Base-by-base conservation (phyloP, 2,888 invertebrate species). In the Caenorhabditis parvicauda region DNA sequence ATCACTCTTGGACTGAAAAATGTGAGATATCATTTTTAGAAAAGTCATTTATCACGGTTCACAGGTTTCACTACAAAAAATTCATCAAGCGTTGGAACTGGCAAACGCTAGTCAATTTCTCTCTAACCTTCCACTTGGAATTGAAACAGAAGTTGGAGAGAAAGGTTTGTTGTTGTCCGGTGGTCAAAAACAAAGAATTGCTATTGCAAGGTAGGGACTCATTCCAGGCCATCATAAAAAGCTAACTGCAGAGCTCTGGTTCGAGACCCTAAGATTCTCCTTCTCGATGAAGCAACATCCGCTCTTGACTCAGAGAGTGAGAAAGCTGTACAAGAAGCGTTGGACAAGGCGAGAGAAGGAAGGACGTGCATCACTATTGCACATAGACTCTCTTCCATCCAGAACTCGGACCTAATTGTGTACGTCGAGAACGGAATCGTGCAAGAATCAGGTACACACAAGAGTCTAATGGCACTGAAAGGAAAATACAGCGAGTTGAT, bases 131-230 rank as follows among this genome's bases (percentile, higher is more conserved):
- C 74, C 74, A n/a, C 57, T 50, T 29, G 72, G 70, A 21, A 52
- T 68, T 12, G 87, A 88, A 6, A 89, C 89, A 0, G 85, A 87
- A 0, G 85, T 89, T 56, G 89, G 89, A 32, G 86, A 88, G 44
- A 88, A 88, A 80, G 89, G 89, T 1, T 87, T 88, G 0, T 89
- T 89, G 72, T 82, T 90, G 52, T 88, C 89, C 0, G 91, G 91
- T 21, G 91, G 91, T 0, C 91, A 92, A 83, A 91, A 91, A 80
- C 91, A 91, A 81, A 84, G 91, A 53, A 88, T 92, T 42, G 90
- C 90, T n/a, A 90, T 91, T 58, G 91, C 91, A 0, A 27, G 65
- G 9, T 12, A 32, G n/a, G n/a, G n/a, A n/a, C n/a, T n/a, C 35
- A 32, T n/a, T n/a, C n/a, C n/a, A n/a, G n/a, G n/a, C n/a, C 9